Evolutionary conservation across 2,113 vertebrate genomes (phyloP).

Genomic region (Labeo catla): DNA sequence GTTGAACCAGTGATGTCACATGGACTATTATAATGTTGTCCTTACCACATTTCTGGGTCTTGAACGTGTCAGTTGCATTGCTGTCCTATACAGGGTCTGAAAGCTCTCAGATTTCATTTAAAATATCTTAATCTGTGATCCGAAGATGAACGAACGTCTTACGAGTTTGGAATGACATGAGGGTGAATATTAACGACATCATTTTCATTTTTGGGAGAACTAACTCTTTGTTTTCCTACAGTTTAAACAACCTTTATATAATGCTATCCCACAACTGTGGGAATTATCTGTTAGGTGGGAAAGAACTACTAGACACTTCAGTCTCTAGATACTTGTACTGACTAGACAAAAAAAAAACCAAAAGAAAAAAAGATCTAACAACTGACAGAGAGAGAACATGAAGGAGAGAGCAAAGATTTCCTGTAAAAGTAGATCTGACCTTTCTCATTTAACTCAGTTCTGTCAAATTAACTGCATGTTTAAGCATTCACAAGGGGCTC

Average conservation of each 20-base stretch:
- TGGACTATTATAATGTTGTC: too few species aligned
- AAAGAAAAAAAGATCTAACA: neutral
- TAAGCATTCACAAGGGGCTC: neutral
- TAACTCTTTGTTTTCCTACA: too few species aligned
- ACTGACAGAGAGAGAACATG: neutral
- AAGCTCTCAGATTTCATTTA: too few species aligned
- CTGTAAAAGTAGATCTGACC: neutral
- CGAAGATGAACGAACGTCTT: too few species aligned
- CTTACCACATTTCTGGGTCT: too few species aligned
- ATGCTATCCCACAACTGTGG: neutral
- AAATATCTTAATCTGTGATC: too few species aligned
- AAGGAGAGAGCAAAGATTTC: neutral
- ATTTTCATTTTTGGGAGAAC: too few species aligned
- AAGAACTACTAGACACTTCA: neutral
- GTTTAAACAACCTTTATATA: neutral
- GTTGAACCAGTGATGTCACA: too few species aligned
- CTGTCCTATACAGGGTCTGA: too few species aligned
- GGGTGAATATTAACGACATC: too few species aligned
- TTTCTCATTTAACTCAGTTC: neutral
- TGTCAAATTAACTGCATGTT: conserved; percentile 13
- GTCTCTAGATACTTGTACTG: conserved; percentile 3
- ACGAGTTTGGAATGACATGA: too few species aligned
- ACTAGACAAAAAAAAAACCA: neutral
- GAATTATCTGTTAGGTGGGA: neutral
- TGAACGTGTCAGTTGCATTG: too few species aligned